A percentile compares a stretch with the other conserved stretches of the same genome.
These are phyloP conservation scores for Nowickia ferox DNA, from an alignment of 2,888 invertebrate genomes.

Conservation along the genomic window DNA sequence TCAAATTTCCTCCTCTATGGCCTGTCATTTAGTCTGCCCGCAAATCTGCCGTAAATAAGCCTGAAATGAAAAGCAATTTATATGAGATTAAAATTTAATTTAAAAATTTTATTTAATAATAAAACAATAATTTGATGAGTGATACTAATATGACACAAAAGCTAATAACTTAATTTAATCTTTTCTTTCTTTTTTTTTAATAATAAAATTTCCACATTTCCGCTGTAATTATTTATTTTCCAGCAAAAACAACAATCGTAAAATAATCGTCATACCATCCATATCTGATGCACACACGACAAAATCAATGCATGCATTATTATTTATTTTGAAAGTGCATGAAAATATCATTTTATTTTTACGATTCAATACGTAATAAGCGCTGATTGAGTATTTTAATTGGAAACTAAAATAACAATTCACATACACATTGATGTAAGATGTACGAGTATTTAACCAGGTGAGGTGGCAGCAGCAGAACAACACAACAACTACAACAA, in stretches of 20 bases:
- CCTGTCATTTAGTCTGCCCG: conserved; percentile 5
- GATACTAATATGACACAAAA: conserved; percentile 52
- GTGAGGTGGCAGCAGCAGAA: background rate
- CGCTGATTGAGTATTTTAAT: conserved; percentile 55
- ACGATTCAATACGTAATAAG: conserved; percentile 42
- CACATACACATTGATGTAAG: background rate
- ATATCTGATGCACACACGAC: conserved; percentile 11
- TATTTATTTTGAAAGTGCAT: conserved; percentile 14
- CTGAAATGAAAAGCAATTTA: conserved; percentile 43
- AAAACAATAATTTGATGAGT: conserved; percentile 30
- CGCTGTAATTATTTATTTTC: conserved; percentile 43
- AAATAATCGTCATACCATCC: conserved; percentile 8
- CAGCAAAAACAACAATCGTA: conserved; percentile 12
- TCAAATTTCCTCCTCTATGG: conserved; percentile 4
- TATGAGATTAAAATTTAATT: conserved; percentile 31
- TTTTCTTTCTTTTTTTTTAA: conserved; percentile 1
- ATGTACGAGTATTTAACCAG: background rate
- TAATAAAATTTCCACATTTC: conserved; percentile 20
- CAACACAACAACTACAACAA: background rate
- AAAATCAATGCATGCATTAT: conserved; percentile 18
- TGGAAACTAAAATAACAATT: conserved; percentile 24
- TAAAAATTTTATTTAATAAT: conserved; percentile 35
- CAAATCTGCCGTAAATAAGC: conserved; percentile 10
- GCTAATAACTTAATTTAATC: conserved; percentile 52
- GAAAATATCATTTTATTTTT: conserved; percentile 22